phyloP scores from a whole-genome alignment of 2,113 vertebrate species.

The Herpailurus yagouaroundi region DNA sequence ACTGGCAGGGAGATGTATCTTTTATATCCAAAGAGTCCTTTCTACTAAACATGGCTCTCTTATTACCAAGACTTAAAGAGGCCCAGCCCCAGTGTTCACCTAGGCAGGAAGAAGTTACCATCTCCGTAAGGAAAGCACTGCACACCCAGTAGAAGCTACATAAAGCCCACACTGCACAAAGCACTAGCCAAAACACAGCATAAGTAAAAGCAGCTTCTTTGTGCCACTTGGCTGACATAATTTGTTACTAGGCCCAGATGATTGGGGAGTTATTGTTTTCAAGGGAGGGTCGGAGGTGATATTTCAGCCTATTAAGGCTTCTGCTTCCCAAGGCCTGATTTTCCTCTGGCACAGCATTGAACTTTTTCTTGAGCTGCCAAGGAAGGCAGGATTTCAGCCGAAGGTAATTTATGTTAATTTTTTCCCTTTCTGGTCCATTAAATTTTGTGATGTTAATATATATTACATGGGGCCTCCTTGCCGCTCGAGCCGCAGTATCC shows the following conservation, averaged over 20 bases:
- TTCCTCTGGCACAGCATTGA: background rate
- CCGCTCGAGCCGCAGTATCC: background rate
- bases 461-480: slow-evolving; percentile 72
- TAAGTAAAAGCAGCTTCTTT: background rate
- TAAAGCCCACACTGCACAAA: background rate
- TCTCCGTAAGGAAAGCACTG: background rate
- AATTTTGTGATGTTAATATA: slow-evolving; percentile 81
- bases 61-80: background rate
- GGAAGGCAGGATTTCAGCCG: slow-evolving; percentile 64
- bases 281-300: slow-evolving; percentile 28
- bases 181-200: background rate
- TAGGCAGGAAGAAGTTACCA: background rate
- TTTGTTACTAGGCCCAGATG: background rate
- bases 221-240: background rate
- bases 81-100: background rate
- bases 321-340: slow-evolving; percentile 57
- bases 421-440: slow-evolving; percentile 76
- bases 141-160: background rate
- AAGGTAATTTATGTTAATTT: slow-evolving; percentile 83
- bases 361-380: slow-evolving; percentile 67
- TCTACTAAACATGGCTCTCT: background rate
- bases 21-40: background rate
- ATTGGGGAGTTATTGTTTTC: slow-evolving; percentile 45
- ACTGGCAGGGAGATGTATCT: background rate
- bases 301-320: slow-evolving; percentile 59